These are phyloP conservation scores for Aproaerema taeniolella DNA, from an alignment of 2,888 invertebrate genomes.

Conservation along the genomic window DNA sequence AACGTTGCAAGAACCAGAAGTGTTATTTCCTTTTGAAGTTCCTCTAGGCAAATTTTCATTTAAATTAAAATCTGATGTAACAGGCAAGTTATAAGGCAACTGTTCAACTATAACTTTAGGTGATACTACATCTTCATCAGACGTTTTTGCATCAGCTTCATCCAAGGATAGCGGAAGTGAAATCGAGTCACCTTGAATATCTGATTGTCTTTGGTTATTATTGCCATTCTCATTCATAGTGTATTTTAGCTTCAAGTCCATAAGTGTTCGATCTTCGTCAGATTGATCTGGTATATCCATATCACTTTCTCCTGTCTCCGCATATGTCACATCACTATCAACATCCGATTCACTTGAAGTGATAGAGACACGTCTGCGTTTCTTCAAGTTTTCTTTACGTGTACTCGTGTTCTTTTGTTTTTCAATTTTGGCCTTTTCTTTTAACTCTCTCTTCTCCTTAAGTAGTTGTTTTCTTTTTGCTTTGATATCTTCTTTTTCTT, in stretches of 20 bases:
- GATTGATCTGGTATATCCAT: background rate
- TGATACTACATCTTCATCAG: background rate
- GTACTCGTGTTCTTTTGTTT: background rate
- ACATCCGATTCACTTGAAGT: background rate
- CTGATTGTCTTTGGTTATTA: background rate
- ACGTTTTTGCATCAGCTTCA: too few species aligned
- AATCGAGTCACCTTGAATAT: background rate
- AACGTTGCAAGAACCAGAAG: background rate
- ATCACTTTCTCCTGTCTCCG: background rate
- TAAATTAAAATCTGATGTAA: background rate
- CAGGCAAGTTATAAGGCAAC: background rate
- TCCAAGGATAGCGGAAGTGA: too few species aligned
- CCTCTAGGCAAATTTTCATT: background rate
- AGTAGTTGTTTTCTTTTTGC: background rate
- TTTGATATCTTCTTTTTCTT: conserved; percentile 6
- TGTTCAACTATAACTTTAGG: background rate
- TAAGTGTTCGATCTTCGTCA: background rate
- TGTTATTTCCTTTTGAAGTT: background rate
- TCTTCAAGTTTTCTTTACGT: background rate
- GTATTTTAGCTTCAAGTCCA: background rate
- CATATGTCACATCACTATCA: background rate
- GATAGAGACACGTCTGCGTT: background rate
- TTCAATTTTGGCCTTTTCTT: background rate
- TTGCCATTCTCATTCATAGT: background rate
- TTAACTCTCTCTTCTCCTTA: background rate